Evolutionary conservation across 1,140 invertebrate species (phyloP), one percentile per base, ranked within the genome.

Genomic region (Glossosoma conforme): DNA sequence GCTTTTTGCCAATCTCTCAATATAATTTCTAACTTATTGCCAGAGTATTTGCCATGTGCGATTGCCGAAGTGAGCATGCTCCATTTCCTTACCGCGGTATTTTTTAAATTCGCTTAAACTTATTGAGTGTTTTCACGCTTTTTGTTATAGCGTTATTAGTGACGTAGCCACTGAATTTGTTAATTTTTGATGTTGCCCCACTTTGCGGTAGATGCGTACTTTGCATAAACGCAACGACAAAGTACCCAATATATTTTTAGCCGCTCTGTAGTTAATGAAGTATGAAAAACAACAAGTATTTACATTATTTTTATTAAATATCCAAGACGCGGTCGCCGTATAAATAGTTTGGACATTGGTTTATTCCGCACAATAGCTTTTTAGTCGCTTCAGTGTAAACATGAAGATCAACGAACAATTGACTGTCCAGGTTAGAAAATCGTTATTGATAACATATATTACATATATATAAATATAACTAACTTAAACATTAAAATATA

Each of bases 331-430:
- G n/a, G n/a, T 8, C 8, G 44, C 42, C 45, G 49, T 58, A 58
- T 58, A 58, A 58, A 58, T 58, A 51, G 33, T 53, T 50, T 19
- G 47, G 21, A 45, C 20, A 36, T 20, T 24, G 21, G 30, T 44
- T 25, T 20, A 37, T 9, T 25, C 19, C 11, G 19, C 38, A 57
- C 46, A 47, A 53, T 50, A 38, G 46, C 32, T 32, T 13, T 42
- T 53, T 21, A 38, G 32, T 50, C 30, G 42, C 42, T 35, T 15
- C 24, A 40, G 44, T 22, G 45, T 15, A 37, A 44, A 53, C 55
- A 57, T 53, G 50, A 57, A 53, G 42, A 32, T 48, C 14, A 32
- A 30, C 32, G 40, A 44, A 17, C 49, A 14, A 10, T 35, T 21
- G 40, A 38, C 24, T 42, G 25, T 52, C 17, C 44, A 57, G 55